Base-by-base conservation (phyloP, 2,888 invertebrate genomes). In the Magallana nippona region DNA sequence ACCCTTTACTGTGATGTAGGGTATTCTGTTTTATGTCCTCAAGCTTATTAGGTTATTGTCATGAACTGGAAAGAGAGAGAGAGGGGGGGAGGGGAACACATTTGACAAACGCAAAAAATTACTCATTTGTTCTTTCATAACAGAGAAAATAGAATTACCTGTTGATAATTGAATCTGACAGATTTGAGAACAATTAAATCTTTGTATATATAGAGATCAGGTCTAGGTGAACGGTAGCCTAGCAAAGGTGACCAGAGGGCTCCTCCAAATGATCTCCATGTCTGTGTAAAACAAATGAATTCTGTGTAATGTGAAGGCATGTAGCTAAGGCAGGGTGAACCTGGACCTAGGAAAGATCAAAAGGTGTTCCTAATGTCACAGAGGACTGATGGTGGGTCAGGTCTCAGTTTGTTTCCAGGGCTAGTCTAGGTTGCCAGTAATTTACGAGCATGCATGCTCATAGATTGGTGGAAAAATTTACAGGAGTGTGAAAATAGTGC, bases 361-460 rank as follows among this genome's bases (percentile, higher is more conserved):
- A 71, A 71, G 71, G 71, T 71, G 71, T 71, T 71, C 71, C 71
- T 27, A 71, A 71, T 71, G 71, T 71, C 71, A 71, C 71, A 11
- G 15, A 32, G 13, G 3, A 27, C 22, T 71, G 32, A 71, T 71
- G 71, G 22, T 71, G 71, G 71, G 71, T 71, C 71, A 71, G 32
- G 71, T 71, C 71, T 15, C 27, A 71, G 22, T 71, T 22, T 71
- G 71, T 71, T 71, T 71, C 71, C 10, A 71, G 71, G 71, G 71
- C 44, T 44, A 44, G 44, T 44, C 22, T 71, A 71, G 32, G 32
- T 71, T 10, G 13, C 32, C 10, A 2, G 27, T 13, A 15, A 71
- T 71, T 71, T 71, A 71, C 11, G 71, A 27, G 71, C 71, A 13
- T 27, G 22, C 27, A 11, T 71, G 71, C 19, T 13, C 32, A 32